Evolutionary conservation across 1,140 invertebrate genomes (phyloP).

Genomic region (Hycleus phaleratus): DNA sequence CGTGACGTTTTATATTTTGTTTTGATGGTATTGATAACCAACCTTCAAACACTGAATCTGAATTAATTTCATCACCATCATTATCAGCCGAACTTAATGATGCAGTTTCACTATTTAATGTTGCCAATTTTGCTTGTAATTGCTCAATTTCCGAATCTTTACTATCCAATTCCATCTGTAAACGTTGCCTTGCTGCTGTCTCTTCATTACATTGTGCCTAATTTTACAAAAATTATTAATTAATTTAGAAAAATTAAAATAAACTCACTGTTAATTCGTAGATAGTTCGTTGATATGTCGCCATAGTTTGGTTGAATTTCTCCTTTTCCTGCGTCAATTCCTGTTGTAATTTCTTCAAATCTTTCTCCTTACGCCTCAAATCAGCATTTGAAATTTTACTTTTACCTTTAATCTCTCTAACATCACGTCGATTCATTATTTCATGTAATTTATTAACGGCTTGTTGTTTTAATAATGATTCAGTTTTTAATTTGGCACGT

Average conservation of each 20-base stretch:
- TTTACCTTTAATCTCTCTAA: constrained; percentile 57
- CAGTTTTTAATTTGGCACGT: constrained; percentile 78
- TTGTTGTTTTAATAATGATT: constrained; percentile 81
- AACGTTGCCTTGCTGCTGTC: constrained; percentile 59
- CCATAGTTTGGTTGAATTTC: constrained; percentile 80
- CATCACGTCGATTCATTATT: constrained; percentile 88
- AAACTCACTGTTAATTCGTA: constrained; percentile 68
- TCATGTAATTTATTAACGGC: constrained; percentile 96
- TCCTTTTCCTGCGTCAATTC: constrained; percentile 91
- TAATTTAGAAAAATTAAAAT: not conserved
- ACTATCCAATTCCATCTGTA: constrained; percentile 93
- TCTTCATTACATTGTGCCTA: constrained; percentile 54
- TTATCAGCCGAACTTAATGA: constrained; percentile 85
- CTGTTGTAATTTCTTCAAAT: constrained; percentile 89
- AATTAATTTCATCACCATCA: constrained; percentile 59
- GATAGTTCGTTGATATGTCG: constrained; percentile 76
- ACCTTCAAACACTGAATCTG: constrained; percentile 77
- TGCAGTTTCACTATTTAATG: constrained; percentile 75
- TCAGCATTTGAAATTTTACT: constrained; percentile 67
- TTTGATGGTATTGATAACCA: constrained; percentile 94
- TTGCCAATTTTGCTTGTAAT: constrained; percentile 71
- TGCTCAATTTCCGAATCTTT: constrained; percentile 95
- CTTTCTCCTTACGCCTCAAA: constrained; percentile 87
- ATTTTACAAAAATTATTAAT: constrained; percentile 12
- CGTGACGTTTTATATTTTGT: constrained; percentile 89